phyloP scores from a whole-genome alignment of 2,797 vertebrate genomes.

The Morelia viridis region DNA sequence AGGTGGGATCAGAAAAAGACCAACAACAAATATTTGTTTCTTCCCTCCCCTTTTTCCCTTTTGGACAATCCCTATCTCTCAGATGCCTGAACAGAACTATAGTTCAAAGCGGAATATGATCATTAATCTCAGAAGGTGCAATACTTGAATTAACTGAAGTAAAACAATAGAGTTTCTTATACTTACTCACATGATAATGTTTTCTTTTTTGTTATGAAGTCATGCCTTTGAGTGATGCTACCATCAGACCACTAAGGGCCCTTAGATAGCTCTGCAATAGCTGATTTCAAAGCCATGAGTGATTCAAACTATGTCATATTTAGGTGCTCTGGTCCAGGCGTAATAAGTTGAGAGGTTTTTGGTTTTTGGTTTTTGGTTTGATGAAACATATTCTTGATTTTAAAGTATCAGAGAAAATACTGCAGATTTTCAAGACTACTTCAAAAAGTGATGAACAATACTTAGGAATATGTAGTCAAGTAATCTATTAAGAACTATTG shows the following conservation, averaged over 20 bases:
- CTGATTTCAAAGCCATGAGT: constrained; percentile 41
- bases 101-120: neutral
- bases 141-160: neutral
- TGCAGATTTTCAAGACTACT: constrained; percentile 44
- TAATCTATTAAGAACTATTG: constrained; percentile 5
- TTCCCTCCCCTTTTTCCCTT: neutral
- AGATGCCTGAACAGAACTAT: neutral
- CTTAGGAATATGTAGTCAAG: constrained; percentile 26
- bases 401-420: constrained; percentile 19
- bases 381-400: constrained; percentile 40
- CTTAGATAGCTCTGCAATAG: constrained; percentile 38
- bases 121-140: neutral
- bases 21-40: neutral
- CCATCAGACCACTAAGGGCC: neutral
- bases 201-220: neutral
- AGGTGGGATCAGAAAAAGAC: neutral
- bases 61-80: neutral
- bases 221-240: neutral
- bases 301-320: constrained; percentile 38
- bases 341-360: constrained; percentile 44
- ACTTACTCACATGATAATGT: constrained; percentile 1
- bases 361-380: constrained; percentile 38
- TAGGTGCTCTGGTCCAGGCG: constrained; percentile 33
- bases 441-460: constrained; percentile 37
- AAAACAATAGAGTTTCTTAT: neutral